Evolutionary conservation across 64 coral and sea anemone species (phyloP), one percentile per base, ranked within the genome.

Genomic region (Trachythela sp.): DNA sequence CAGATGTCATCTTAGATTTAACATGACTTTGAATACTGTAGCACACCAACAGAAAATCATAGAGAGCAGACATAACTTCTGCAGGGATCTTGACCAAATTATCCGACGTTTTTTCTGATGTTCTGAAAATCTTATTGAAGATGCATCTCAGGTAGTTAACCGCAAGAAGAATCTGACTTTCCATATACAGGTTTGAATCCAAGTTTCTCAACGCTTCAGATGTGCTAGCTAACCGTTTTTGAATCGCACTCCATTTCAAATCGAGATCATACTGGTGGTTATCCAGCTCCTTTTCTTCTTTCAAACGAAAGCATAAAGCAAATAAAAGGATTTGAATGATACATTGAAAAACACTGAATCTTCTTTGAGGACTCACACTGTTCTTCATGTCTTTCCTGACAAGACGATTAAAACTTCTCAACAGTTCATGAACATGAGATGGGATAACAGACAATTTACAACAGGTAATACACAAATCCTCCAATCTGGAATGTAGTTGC

Each of bases 391-490:
- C 75, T 22, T 35, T 80, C 22, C 24, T 27, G 26, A 4, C 3
- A 20, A 64, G 20, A 26, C 56, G 24, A 35, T 37, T 80, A 37
- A 80, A 80, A 80, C 37, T 4, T 14, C 10, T 15, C 8, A 80
- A 9, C 13, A 80, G 9, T 34, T 80, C 75, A 34, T 80, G 75
- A 14, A 80, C 6, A 37, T 80, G 31, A 35, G 31, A 35, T 13
- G 37, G 33, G 13, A 29, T 36, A 15, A 17, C 20, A 15, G 30
- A 29, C 13, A 35, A 37, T 30, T 80, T 38, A 20, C 31, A 80
- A 22, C 75, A 80, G 33, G 20, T 80, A 39, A 80, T 80, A 80
- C 75, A 80, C 20, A 80, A 80, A 39, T 80, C 75, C 37, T 80
- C 75, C 34, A 80, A 8, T 1, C 35, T 15, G 75, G 31, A 37